phyloP scores from a whole-genome alignment of 1,140 invertebrate genomes.

The Sycobia sp. region DNA sequence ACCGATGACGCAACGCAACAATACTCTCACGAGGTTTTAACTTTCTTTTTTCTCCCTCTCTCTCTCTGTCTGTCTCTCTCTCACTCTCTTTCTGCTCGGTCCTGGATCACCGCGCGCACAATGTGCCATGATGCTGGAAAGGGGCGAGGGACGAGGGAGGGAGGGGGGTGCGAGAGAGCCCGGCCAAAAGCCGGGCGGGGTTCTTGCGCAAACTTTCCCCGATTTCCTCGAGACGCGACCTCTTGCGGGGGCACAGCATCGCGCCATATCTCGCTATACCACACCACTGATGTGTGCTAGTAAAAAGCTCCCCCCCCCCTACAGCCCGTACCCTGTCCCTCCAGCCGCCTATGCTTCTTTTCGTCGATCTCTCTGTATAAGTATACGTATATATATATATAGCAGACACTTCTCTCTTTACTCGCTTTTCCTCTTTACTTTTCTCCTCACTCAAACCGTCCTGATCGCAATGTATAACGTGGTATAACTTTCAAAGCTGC shows the following conservation, averaged over 20 bases:
- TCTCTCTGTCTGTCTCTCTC: too few species aligned
- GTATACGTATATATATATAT: too few species aligned
- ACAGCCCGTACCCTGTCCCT: background rate
- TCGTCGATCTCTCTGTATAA: too few species aligned
- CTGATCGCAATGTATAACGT: too few species aligned
- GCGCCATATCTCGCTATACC: background rate
- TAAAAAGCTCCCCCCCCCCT: conserved; percentile 24
- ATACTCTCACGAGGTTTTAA: conserved; percentile 35
- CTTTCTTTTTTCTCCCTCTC: conserved; percentile 34
- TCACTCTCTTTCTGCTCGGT: too few species aligned
- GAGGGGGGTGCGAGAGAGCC: too few species aligned
- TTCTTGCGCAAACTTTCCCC: conserved; percentile 32
- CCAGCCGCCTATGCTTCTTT: conserved; percentile 1
- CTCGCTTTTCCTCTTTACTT: too few species aligned
- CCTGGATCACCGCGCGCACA: conserved; percentile 12
- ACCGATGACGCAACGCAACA: conserved; percentile 34
- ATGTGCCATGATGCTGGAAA: too few species aligned
- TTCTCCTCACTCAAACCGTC: too few species aligned
- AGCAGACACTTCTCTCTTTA: too few species aligned
- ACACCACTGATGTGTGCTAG: background rate
- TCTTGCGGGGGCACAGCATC: background rate
- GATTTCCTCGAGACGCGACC: conserved; percentile 12
- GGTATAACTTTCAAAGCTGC: too few species aligned
- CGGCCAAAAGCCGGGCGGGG: background rate
- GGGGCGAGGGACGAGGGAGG: too few species aligned